Base-by-base conservation (phyloP, 2,113 vertebrate species). In the Notothenia rossii region DNA sequence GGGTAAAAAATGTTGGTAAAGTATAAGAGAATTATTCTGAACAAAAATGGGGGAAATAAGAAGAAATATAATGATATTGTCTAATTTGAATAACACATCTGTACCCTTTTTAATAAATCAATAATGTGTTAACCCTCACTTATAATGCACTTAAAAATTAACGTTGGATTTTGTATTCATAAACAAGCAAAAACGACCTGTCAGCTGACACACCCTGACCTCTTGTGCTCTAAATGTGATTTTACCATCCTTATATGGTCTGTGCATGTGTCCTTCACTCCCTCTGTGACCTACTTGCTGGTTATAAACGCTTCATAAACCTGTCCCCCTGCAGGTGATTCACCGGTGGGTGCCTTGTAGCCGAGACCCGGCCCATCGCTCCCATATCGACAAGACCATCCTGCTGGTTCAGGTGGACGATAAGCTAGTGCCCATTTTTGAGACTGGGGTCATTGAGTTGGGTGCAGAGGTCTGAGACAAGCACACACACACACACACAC, bases 321-420 rank as follows among this genome's bases (percentile, higher is more conserved):
- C 43, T 80, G 22, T 61, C 62, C 75, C 48, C 71, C 59, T 90
- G 74, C 74, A 99, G 98, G 98, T 99, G 96, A 98, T 99, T 98
- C 98, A 99, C 98, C 98, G 98, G 92, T 99, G 98, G 98, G 97
- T 99, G 97, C 98, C 98, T 98, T 99, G 97, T 96, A 99, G 97
- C 95, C 96, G 98, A 94, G 98, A 99, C 92, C 96, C 96, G 91
- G 96, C 96, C 91, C 96, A 92, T 91, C 96, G 98, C 86, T 99
- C 98, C 92, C 98, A 98, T 91, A 98, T 98, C 88, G 97, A 99
- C 94, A 99, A 98, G 94, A 97, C 98, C 94, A 99, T 99, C 95
- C 96, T 99, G 94, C 97, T 99, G 94, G 97, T 99, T 92, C 97
- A 99, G 95, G 98, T 99, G 88, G 98, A 99, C 83, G 98, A 99